Evolutionary conservation across 2,113 vertebrate genomes (phyloP).

Genomic region (Lepus europaeus): DNA sequence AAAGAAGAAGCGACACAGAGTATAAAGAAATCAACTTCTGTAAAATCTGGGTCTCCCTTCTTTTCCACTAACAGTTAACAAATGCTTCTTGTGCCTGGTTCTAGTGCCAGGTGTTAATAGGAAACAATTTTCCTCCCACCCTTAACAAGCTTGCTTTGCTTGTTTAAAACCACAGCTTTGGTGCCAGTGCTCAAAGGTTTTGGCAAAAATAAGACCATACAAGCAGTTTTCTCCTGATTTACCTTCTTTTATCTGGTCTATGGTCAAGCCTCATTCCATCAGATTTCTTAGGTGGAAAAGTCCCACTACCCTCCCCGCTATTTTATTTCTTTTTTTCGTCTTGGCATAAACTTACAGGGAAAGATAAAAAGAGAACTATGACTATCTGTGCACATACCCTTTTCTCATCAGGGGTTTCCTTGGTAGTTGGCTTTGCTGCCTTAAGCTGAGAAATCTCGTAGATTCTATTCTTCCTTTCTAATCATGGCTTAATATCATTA

Average conservation of each 20-base stretch:
- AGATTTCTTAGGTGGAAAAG: conserved; percentile 22
- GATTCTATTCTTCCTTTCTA: background rate
- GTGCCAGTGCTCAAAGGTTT: background rate
- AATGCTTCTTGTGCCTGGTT: conserved; percentile 35
- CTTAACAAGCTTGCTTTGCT: conserved; percentile 1
- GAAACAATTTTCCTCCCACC: background rate
- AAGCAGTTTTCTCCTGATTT: conserved; percentile 34
- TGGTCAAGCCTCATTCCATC: background rate
- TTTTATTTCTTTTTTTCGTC: conserved; percentile 62
- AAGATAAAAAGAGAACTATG: conserved; percentile 52
- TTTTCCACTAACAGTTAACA: conserved; percentile 43
- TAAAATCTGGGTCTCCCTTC: conserved; percentile 46
- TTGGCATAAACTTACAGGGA: conserved; percentile 51
- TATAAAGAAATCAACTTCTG: conserved; percentile 26
- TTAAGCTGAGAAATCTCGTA: conserved; percentile 57
- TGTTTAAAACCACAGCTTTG: conserved; percentile 57
- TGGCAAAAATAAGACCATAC: background rate
- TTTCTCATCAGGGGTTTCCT: conserved; percentile 59
- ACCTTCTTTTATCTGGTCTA: conserved; percentile 28
- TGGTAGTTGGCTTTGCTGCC: conserved; percentile 42
- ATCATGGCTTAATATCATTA: conserved; percentile 58
- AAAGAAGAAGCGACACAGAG: conserved; percentile 46
- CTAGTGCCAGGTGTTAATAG: conserved; percentile 40
- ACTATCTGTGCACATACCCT: background rate
- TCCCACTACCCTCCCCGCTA: background rate